A percentile compares a stretch with the other conserved stretches of the same genome.
Evolutionary conservation across 2,797 vertebrate genomes (phyloP).

Genomic region (Paratrypauchen microcephalus): DNA sequence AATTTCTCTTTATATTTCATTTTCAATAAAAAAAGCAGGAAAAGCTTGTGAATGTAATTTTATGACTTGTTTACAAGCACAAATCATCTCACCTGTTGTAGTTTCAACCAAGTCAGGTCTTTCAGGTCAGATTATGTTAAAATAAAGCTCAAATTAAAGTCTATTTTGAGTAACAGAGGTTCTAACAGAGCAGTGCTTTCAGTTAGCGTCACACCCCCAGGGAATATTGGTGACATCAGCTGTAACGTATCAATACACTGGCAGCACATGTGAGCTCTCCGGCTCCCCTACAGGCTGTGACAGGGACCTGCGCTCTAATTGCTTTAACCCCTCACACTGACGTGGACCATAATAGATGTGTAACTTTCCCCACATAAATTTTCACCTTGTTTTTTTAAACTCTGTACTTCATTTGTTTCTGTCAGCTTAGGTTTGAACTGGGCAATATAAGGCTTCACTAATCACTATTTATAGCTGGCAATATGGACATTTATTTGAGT

Average conservation of each 20-base stretch:
- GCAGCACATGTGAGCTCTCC: conserved; percentile 44
- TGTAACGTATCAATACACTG: neutral
- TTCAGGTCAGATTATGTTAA: no score
- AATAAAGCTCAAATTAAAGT: no score
- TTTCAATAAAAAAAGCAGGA: no score
- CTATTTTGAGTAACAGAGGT: no score
- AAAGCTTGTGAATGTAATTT: no score
- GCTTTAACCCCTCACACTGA: conserved; percentile 59
- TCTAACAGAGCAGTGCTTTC: no score
- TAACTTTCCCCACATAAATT: conserved; percentile 36
- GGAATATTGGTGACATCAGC: no score
- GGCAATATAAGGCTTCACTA: conserved; percentile 14
- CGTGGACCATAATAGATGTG: conserved; percentile 35
- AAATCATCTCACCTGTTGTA: no score
- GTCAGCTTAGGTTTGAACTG: conserved; percentile 20
- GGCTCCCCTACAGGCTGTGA: conserved; percentile 41
- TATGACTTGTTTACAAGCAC: no score
- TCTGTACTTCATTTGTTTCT: conserved; percentile 14
- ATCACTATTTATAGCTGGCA: neutral
- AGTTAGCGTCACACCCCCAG: no score
- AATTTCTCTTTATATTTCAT: no score
- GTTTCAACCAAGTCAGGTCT: no score
- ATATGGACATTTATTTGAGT: neutral
- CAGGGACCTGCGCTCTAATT: conserved; percentile 56
- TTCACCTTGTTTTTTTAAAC: conserved; percentile 28